Percentiles rank a stretch among this genome's conserved stretches.
These are phyloP conservation scores for Spilarctia lutea DNA, from an alignment of 2,888 invertebrate species.

Conservation along the genomic window DNA sequence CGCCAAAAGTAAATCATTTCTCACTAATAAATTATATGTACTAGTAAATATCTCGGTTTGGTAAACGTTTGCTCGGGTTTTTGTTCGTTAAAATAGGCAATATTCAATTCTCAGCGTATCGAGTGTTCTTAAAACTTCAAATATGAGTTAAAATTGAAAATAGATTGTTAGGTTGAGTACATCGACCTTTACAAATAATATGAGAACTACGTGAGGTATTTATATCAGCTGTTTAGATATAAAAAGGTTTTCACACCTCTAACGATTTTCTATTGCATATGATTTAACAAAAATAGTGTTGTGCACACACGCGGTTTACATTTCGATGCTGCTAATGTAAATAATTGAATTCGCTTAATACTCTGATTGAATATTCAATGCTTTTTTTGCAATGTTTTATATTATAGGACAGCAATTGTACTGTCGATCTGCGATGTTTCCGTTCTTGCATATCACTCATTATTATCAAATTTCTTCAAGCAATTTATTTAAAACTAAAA, in stretches of 20 bases:
- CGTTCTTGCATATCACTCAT: no score
- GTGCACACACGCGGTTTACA: constrained; percentile 20
- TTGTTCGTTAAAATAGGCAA: neutral
- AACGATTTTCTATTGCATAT: constrained; percentile 34
- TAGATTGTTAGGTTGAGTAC: constrained; percentile 36
- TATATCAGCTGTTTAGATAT: constrained; percentile 49
- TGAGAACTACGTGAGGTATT: constrained; percentile 36
- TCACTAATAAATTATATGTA: neutral
- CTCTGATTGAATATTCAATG: neutral
- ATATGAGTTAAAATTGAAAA: constrained; percentile 9
- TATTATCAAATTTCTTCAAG: neutral
- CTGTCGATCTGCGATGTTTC: no score
- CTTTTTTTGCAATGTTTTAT: neutral
- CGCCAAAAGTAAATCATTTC: neutral
- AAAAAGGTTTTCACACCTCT: constrained; percentile 45
- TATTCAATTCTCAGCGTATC: neutral
- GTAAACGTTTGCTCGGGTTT: neutral
- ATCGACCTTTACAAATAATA: constrained; percentile 46
- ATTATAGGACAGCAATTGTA: no score
- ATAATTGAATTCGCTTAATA: constrained; percentile 9
- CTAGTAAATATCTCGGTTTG: neutral
- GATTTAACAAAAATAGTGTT: constrained; percentile 33
- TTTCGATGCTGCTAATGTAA: constrained; percentile 34
- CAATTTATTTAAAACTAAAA: neutral
- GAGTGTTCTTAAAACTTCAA: neutral